Evolutionary conservation across 2,113 vertebrate genomes (phyloP).

Genomic region (Tragelaphus scriptus): DNA sequence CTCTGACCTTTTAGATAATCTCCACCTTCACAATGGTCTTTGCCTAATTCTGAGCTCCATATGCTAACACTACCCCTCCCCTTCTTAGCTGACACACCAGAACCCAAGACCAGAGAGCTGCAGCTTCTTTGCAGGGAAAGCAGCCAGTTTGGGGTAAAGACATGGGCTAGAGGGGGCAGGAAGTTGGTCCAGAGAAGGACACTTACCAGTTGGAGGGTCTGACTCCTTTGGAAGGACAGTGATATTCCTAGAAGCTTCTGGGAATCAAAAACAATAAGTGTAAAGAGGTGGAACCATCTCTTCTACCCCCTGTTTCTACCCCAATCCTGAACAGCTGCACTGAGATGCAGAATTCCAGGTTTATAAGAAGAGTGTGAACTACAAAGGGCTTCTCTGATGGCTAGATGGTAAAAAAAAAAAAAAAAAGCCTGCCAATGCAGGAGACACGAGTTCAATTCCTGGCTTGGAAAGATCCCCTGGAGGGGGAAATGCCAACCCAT

Average conservation of each 20-base stretch:
- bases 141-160: neutral
- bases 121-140: neutral
- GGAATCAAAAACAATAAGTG: neutral
- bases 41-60: neutral
- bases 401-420: neutral
- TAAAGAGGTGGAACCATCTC: neutral
- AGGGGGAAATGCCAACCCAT: neutral
- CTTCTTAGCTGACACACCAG: neutral
- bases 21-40: neutral
- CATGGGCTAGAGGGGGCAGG: neutral
- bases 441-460: neutral
- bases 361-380: neutral
- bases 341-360: neutral
- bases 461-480: neutral
- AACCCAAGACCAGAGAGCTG: neutral
- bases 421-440: neutral
- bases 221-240: neutral
- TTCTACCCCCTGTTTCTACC: neutral
- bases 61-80: neutral
- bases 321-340: neutral
- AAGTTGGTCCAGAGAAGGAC: neutral
- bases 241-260: neutral
- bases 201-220: neutral
- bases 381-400: neutral
- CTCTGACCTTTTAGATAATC: neutral